Base-by-base conservation (phyloP, 2,797 vertebrate species). In the Propithecus perrieri region DNA sequence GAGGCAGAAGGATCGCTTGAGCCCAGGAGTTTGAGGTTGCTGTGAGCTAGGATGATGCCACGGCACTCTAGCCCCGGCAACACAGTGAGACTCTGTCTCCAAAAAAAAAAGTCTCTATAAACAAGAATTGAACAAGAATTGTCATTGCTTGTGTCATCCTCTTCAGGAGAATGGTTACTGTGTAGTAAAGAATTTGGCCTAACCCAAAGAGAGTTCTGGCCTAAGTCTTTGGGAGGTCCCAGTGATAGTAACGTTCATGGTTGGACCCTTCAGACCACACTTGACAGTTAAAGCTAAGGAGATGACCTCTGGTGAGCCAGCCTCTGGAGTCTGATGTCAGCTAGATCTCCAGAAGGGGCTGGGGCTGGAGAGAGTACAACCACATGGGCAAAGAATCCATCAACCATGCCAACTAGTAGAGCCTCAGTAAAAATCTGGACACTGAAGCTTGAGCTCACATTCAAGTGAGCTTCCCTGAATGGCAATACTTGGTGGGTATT, bases 131-230 rank as follows among this genome's bases (percentile, higher is more conserved):
- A 91, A 80, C 26, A 87, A 76, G 59, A 90, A 46, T 1, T 71
- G 33, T 35, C 38, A 43, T 41, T 69, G 53, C 9, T 71, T 94
- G 43, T n/a, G 9, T 81, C 75, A 81, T 67, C 48, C 48, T 78
- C n/a, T 71, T 75, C 79, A 86, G 38, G 69, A 74, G 7, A 72
- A 63, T 67, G 30, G 24, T 72, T 57, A 50, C 76, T 83, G 28
- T 67, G 48, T 46, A 74, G 26, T 46, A 94, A 94, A 41, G 30
- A 79, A 84, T 97, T 74, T 76, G 53, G 71, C 35, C 67, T 91
- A 43, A 71, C 13, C 63, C 46, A 26, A 48, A 59, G 3, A 46
- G 65, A 95, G 41, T 90, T 81, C 50, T 76, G 59, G 35, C 14
- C 50, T 75, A 11, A 43, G 71, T 79, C 30, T 57, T 43, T 75